These are phyloP conservation scores for Penaeus japonicus DNA, from an alignment of 1,140 invertebrate species.

Conservation along the genomic window DNA sequence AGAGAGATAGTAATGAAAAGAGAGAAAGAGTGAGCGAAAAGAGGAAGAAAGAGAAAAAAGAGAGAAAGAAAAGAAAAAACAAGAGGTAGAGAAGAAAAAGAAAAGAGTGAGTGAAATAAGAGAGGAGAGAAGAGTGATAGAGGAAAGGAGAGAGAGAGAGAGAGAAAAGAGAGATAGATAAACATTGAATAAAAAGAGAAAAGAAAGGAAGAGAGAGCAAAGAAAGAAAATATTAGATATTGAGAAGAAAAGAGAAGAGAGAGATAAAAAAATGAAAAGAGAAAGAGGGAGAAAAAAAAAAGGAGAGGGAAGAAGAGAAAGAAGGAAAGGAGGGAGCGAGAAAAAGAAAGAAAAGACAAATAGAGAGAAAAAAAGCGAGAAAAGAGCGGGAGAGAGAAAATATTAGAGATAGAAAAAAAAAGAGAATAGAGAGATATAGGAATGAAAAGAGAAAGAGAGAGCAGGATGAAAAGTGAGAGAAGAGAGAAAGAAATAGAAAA, in stretches of 20 bases:
- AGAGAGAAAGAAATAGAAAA: no score
- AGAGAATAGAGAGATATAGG: background rate
- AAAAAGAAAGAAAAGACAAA: background rate
- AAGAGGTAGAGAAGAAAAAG: background rate
- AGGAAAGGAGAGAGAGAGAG: no score
- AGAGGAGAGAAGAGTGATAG: no score
- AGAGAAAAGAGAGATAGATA: no score
- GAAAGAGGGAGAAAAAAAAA: background rate
- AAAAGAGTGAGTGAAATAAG: background rate
- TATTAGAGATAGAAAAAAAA: background rate
- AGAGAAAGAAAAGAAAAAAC: background rate
- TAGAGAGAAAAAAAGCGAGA: background rate
- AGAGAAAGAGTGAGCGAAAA: background rate
- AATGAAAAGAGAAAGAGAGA: no score
- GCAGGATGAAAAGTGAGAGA: no score
- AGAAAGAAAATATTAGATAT: no score
- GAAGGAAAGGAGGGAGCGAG: no score
- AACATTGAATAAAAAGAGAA: no score
- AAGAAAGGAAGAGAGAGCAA: background rate
- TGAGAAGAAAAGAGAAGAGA: no score
- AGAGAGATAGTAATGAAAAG: background rate
- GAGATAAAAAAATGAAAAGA: background rate
- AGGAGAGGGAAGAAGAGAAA: background rate
- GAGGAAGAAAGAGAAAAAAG: background rate
- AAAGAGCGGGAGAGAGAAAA: background rate